Conservation (phyloP, 2,888 invertebrate species). For the Nymphalis c-album region DNA sequence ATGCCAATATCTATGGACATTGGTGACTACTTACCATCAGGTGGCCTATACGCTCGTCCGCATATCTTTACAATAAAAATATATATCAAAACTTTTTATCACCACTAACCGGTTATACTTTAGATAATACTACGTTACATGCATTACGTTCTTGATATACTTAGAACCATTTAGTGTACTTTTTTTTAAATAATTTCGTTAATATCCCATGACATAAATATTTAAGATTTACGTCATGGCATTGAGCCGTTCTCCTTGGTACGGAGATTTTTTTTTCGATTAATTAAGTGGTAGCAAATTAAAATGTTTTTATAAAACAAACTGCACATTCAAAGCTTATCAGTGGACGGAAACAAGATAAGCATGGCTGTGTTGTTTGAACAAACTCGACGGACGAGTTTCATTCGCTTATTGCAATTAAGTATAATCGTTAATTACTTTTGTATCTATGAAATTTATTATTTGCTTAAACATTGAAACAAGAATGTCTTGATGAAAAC, state of each 20-base stretch:
- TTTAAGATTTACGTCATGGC: not conserved
- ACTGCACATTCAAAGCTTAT: constrained; percentile 6
- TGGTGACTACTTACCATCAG: too few species aligned
- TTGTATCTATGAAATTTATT: constrained; percentile 25
- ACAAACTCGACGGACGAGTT: constrained; percentile 23
- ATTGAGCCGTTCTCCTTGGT: constrained; percentile 8
- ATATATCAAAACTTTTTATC: too few species aligned
- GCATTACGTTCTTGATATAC: not conserved
- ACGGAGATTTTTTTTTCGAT: constrained; percentile 1
- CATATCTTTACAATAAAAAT: too few species aligned
- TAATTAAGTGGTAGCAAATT: constrained; percentile 6
- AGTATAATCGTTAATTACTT: constrained; percentile 20
- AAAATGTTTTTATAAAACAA: constrained; percentile 7
- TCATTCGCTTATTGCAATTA: constrained; percentile 22
- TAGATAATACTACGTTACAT: not conserved
- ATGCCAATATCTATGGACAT: too few species aligned
- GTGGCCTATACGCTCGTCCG: too few species aligned
- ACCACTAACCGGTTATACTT: too few species aligned
- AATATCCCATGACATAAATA: too few species aligned
- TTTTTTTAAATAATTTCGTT: not conserved
- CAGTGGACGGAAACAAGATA: constrained; percentile 19
- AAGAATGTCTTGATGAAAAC: not conserved
- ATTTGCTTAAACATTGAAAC: constrained; percentile 6
- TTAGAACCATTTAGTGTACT: not conserved
- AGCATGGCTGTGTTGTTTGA: constrained; percentile 18